Evolutionary conservation across 2,888 invertebrate genomes (phyloP).

Genomic region (Calephelis perditalis): DNA sequence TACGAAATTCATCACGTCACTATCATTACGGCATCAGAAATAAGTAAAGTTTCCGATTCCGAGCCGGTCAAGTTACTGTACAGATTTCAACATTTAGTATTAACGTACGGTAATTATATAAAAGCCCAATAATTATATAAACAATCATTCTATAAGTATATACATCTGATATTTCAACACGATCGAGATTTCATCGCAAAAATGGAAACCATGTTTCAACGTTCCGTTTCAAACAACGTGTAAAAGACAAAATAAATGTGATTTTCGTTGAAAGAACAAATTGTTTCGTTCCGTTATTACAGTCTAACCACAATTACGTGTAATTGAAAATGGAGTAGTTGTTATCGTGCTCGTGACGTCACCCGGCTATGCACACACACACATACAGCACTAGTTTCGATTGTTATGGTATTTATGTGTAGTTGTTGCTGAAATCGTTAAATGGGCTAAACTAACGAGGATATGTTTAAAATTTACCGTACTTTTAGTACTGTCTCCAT

Average conservation of each 20-base stretch:
- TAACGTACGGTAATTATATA: too few relatives aligned
- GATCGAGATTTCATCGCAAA: neutral
- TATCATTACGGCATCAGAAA: too few relatives aligned
- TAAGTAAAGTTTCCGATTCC: too few relatives aligned
- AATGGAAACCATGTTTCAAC: conserved; percentile 2
- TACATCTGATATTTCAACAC: neutral
- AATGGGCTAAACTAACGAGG: too few relatives aligned
- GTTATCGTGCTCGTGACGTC: conserved; percentile 53
- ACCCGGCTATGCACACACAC: conserved; percentile 29
- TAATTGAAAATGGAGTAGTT: conserved; percentile 71
- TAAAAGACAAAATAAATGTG: conserved; percentile 59
- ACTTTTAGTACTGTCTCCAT: too few relatives aligned
- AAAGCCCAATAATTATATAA: too few relatives aligned
- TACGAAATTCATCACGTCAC: too few relatives aligned
- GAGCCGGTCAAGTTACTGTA: too few relatives aligned
- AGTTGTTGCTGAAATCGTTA: too few relatives aligned
- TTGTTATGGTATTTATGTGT: neutral
- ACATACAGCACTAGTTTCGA: neutral
- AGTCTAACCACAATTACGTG: conserved; percentile 64
- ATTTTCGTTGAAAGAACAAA: conserved; percentile 59
- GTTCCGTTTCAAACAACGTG: conserved; percentile 22
- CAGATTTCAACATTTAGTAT: too few relatives aligned
- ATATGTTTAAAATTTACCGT: too few relatives aligned
- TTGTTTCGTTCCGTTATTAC: conserved; percentile 61
- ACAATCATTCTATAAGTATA: too few relatives aligned